Percentiles rank a stretch among this genome's conserved stretches.
Conservation (phyloP, 2,113 vertebrate genomes). For the Megaptera novaeangliae region DNA sequence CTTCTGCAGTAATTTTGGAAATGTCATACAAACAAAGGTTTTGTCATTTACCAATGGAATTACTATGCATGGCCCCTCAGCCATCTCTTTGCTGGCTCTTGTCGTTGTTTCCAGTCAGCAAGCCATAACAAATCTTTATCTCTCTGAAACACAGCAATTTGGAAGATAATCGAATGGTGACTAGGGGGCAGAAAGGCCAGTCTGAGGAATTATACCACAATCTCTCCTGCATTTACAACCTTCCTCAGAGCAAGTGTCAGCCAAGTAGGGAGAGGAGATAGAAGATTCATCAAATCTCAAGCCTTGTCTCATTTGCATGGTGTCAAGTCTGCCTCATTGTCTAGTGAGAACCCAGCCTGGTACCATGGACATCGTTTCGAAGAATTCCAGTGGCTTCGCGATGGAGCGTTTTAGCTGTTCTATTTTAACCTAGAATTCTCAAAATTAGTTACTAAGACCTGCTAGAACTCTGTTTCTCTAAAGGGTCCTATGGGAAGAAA, state of each 20-base stretch:
- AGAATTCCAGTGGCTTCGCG: slow-evolving; percentile 71
- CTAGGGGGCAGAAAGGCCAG: slow-evolving; percentile 99
- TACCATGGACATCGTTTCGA: slow-evolving; percentile 69
- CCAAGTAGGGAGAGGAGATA: slow-evolving; percentile 89
- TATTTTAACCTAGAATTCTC: slow-evolving; percentile 59
- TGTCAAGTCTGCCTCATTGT: slow-evolving; percentile 85
- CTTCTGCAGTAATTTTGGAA: slow-evolving; percentile 96
- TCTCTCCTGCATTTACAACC: slow-evolving; percentile 99
- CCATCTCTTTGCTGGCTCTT: slow-evolving; percentile 90
- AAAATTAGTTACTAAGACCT: slow-evolving; percentile 62
- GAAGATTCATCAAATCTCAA: slow-evolving; percentile 95
- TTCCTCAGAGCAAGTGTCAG: slow-evolving; percentile 97
- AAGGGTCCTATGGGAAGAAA: background rate
- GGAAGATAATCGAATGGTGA: slow-evolving; percentile 99
- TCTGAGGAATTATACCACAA: slow-evolving; percentile 99
- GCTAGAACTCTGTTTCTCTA: slow-evolving; percentile 39
- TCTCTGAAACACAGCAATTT: slow-evolving; percentile 99
- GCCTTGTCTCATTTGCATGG: slow-evolving; percentile 87
- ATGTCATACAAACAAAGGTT: slow-evolving; percentile 99
- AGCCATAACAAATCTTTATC: slow-evolving; percentile 99
- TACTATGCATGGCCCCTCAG: slow-evolving; percentile 97
- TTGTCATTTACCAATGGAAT: slow-evolving; percentile 99
- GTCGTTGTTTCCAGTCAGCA: slow-evolving; percentile 99
- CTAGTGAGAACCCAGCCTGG: slow-evolving; percentile 79
- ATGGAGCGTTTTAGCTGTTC: slow-evolving; percentile 71